Conservation (phyloP, 2,888 invertebrate genomes). For the Machimus atricapillus region DNA sequence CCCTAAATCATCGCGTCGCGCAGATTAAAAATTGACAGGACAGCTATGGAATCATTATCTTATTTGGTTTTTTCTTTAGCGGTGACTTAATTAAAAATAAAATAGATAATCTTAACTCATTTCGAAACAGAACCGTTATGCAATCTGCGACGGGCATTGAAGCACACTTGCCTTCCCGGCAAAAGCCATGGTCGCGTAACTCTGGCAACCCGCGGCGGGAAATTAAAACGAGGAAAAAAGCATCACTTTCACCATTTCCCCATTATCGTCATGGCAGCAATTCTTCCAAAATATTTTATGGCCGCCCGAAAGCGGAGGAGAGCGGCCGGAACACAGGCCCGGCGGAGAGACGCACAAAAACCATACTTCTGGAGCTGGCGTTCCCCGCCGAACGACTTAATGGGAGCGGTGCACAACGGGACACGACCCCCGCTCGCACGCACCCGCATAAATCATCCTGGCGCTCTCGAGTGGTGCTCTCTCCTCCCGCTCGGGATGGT, state of each 20-base stretch:
- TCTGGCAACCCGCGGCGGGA: background rate
- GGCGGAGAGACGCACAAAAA: background rate
- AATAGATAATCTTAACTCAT: background rate
- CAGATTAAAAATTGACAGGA: background rate
- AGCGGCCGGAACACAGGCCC: slow-evolving; percentile 15
- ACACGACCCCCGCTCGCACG: slow-evolving; percentile 24
- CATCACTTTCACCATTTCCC: slow-evolving; percentile 42
- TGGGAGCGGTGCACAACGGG: background rate
- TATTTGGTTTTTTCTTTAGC: background rate
- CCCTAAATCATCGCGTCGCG: background rate
- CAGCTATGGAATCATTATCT: background rate
- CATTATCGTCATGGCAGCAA: slow-evolving; percentile 42
- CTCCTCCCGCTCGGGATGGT: slow-evolving; percentile 42
- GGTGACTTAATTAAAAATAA: background rate
- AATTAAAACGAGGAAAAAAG: background rate
- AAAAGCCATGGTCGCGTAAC: background rate
- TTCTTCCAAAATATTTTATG: slow-evolving; percentile 46
- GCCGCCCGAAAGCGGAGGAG: slow-evolving; percentile 38
- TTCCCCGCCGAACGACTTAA: slow-evolving; percentile 21
- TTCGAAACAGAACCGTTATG: background rate
- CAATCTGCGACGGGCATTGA: background rate
- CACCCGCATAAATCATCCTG: slow-evolving; percentile 44
- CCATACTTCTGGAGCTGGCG: background rate
- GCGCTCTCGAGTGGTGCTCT: slow-evolving; percentile 29
- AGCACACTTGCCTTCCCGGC: background rate